Percentiles rank a stretch among this genome's conserved stretches.
Conservation (phyloP, 2,113 vertebrate species). For the Scatophagus argus region DNA sequence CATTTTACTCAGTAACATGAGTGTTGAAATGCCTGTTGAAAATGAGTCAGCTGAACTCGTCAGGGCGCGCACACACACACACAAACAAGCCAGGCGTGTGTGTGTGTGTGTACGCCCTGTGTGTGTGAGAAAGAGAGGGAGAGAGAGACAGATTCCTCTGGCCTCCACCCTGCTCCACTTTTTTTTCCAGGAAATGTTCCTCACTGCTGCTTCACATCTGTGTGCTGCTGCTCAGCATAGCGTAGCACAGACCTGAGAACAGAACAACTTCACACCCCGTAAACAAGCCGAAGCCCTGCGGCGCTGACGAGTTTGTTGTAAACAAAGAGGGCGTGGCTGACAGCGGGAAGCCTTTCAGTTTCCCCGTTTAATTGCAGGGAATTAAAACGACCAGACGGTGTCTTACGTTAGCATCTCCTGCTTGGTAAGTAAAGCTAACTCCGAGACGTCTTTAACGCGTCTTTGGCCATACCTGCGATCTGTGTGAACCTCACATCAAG, state of each 20-base stretch:
- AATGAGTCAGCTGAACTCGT: slow-evolving; percentile 36
- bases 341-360: too few relatives aligned
- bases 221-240: neutral
- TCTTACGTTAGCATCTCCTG: neutral
- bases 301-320: too few relatives aligned
- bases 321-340: neutral
- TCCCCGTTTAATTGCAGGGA: neutral
- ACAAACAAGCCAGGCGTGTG: neutral
- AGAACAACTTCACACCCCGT: neutral
- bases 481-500: neutral
- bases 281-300: neutral
- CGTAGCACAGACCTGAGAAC: neutral
- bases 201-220: slow-evolving; percentile 12
- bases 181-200: slow-evolving; percentile 58
- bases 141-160: slow-evolving; percentile 40
- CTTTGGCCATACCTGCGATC: too few relatives aligned
- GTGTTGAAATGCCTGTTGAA: neutral
- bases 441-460: neutral
- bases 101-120: neutral
- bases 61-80: neutral
- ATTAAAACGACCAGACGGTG: neutral
- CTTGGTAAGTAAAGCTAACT: slow-evolving; percentile 28
- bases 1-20: slow-evolving; percentile 29
- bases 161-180: slow-evolving; percentile 65
- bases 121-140: too few relatives aligned